Percentiles rank a stretch among this genome's conserved stretches.
Evolutionary conservation across 1,140 invertebrate genomes (phyloP).

Genomic region (Bradysia coprophila): DNA sequence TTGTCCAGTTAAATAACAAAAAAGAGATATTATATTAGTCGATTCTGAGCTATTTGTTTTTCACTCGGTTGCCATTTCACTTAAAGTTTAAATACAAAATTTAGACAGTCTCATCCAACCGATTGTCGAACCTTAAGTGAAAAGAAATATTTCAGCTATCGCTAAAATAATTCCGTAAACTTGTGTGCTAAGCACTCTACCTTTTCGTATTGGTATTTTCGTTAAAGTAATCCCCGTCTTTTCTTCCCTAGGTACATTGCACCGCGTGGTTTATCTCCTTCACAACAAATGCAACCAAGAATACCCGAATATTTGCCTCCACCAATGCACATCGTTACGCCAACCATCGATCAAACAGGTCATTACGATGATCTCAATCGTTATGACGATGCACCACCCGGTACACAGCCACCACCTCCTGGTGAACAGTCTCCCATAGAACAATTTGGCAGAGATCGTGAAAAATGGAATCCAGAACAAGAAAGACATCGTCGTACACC

Average conservation of each 20-base stretch:
- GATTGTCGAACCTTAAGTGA: too few relatives aligned
- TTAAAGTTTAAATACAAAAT: too few relatives aligned
- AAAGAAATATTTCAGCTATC: too few relatives aligned
- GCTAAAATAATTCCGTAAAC: too few relatives aligned
- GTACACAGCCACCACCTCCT: constrained; percentile 26
- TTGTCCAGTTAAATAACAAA: neutral
- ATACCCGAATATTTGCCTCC: constrained; percentile 12
- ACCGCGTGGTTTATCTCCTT: constrained; percentile 9
- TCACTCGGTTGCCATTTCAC: too few relatives aligned
- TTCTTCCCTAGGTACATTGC: constrained; percentile 11
- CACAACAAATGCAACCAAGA: constrained; percentile 15
- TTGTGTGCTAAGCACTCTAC: too few relatives aligned
- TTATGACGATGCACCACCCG: constrained; percentile 24
- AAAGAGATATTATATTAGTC: too few relatives aligned
- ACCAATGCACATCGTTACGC: constrained; percentile 22
- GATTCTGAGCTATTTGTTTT: too few relatives aligned
- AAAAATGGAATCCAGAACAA: neutral
- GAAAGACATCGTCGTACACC: neutral
- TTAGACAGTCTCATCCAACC: too few relatives aligned
- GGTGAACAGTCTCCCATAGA: constrained; percentile 15
- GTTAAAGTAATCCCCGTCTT: constrained; percentile 9
- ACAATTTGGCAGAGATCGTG: neutral
- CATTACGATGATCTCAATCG: constrained; percentile 1
- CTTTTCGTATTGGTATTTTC: too few relatives aligned
- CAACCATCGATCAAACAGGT: constrained; percentile 12